phyloP scores from a whole-genome alignment of 2,113 vertebrate genomes.

The Tragulus kanchil region DNA sequence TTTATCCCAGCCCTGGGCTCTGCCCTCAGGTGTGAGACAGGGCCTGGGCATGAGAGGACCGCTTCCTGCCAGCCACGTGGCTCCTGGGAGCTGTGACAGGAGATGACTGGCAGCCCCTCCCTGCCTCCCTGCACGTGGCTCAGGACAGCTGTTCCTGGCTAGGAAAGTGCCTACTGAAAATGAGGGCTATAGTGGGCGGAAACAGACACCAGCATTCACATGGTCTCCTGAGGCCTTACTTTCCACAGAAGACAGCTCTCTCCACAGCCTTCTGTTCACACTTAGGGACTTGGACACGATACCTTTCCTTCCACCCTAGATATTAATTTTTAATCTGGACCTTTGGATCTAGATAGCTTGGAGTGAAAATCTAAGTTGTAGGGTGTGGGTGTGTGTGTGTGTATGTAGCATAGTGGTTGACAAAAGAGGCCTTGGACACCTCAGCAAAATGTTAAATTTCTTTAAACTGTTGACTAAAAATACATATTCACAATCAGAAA shows the following conservation, averaged over 20 bases:
- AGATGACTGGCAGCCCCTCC: neutral
- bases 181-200: neutral
- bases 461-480: neutral
- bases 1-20: slow-evolving; percentile 56
- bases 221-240: neutral
- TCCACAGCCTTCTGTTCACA: neutral
- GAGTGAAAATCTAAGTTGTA: neutral
- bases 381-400: neutral
- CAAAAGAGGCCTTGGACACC: neutral
- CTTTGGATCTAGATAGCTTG: neutral
- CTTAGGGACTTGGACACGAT: neutral
- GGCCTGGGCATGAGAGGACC: neutral
- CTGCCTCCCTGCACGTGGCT: neutral
- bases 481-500: neutral
- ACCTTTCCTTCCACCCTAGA: neutral
- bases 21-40: slow-evolving; percentile 45
- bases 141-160: neutral
- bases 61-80: neutral
- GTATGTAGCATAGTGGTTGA: neutral
- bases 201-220: neutral
- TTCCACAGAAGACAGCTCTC: neutral
- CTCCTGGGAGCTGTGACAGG: neutral
- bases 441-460: neutral
- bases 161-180: neutral
- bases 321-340: neutral